phyloP scores from a whole-genome alignment of 2,888 invertebrate genomes.

The Apoda limacodes region DNA sequence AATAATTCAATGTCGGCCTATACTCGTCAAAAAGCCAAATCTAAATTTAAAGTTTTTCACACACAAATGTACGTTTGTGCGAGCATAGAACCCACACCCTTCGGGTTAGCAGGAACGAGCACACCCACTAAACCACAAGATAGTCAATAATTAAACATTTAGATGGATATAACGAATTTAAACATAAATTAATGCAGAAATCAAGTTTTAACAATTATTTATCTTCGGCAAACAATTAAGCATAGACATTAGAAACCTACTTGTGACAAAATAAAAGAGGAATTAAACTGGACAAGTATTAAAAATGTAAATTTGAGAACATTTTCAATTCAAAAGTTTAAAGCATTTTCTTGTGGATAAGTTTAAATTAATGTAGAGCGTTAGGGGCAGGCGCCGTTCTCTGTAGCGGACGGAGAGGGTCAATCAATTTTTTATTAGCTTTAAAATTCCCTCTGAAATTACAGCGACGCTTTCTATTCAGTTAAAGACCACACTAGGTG shows the following conservation, averaged over 20 bases:
- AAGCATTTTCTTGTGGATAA: conserved; percentile 55
- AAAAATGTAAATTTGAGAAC: conserved; percentile 57
- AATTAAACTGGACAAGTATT: conserved; percentile 45
- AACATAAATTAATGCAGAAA: conserved; percentile 1
- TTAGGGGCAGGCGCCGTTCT: conserved; percentile 43
- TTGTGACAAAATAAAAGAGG: conserved; percentile 33
- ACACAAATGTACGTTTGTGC: too few species aligned
- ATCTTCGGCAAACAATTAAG: conserved; percentile 5
- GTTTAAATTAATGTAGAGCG: conserved; percentile 58
- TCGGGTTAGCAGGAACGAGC: too few species aligned
- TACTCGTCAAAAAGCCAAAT: too few species aligned
- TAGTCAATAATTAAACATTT: too few species aligned
- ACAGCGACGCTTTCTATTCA: conserved; percentile 36
- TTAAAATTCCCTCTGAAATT: conserved; percentile 35
- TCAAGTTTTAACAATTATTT: conserved; percentile 6
- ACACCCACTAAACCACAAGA: too few species aligned
- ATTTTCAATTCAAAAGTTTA: conserved; percentile 53
- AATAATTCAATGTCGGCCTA: too few species aligned
- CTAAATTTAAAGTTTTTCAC: too few species aligned
- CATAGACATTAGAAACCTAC: conserved; percentile 23
- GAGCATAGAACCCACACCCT: too few species aligned
- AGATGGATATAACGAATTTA: too few species aligned
- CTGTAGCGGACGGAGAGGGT: conserved; percentile 27
- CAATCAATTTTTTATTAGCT: conserved; percentile 55
- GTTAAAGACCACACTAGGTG: conserved; percentile 38